Percentiles rank a stretch among this genome's conserved stretches.
These are phyloP conservation scores for Chelmon rostratus DNA, from an alignment of 2,797 vertebrate genomes.

Conservation along the genomic window DNA sequence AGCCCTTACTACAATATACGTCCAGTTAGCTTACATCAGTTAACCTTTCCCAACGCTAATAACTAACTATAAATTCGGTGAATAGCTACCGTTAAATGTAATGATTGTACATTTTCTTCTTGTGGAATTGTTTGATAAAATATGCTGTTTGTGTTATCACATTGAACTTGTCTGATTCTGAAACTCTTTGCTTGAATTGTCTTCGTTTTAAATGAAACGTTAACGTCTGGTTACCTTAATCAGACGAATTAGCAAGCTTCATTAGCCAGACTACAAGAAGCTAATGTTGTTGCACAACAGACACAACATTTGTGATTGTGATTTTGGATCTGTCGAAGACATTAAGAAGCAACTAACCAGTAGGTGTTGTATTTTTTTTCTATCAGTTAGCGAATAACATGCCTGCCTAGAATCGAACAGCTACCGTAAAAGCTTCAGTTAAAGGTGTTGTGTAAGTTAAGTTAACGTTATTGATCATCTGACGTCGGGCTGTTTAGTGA, in stretches of 20 bases:
- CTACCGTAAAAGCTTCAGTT: background rate
- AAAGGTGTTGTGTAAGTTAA: background rate
- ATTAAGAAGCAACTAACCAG: background rate
- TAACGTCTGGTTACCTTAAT: background rate
- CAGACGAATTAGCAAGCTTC: background rate
- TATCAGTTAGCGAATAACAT: background rate
- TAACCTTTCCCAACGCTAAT: background rate
- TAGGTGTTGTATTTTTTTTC: background rate
- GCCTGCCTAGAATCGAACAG: background rate
- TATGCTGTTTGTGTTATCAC: slow-evolving; percentile 7
- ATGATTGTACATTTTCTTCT: background rate
- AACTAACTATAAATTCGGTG: background rate
- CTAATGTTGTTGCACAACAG: background rate
- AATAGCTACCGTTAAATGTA: background rate
- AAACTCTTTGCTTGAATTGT: slow-evolving; percentile 24
- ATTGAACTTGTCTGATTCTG: slow-evolving; percentile 27
- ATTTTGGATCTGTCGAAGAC: background rate
- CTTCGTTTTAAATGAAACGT: background rate
- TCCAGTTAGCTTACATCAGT: slow-evolving; percentile 33
- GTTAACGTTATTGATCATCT: background rate
- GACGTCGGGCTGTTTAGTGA: background rate
- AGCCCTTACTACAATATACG: slow-evolving; percentile 46
- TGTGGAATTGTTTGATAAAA: background rate
- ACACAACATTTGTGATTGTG: background rate
- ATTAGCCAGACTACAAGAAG: background rate